Base-by-base conservation (phyloP, 2,797 vertebrate genomes). In the Coluber constrictor region DNA sequence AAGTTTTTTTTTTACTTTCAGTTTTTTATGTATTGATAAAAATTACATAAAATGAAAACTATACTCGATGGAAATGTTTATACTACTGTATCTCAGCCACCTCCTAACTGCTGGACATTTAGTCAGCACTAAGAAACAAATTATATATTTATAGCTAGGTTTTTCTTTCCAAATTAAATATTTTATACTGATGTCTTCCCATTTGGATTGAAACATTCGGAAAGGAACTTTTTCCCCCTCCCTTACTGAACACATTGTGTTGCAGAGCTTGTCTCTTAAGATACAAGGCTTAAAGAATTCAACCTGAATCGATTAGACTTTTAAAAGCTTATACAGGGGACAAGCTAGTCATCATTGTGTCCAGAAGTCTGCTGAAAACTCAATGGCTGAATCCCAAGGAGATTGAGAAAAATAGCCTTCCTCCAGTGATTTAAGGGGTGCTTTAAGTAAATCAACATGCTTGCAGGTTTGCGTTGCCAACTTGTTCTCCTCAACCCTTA, bases 301-400 rank as follows among this genome's bases (percentile, higher is more conserved):
- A 47, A 83, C 23, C 79, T 47, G 79, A 83, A 83, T 83, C 20
- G 23, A 83, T 47, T 47, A 25, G 20, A 83, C 79, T 23, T 83
- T 47, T 2, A 47, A 25, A 47, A 83, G 79, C 29, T 51, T 90
- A 32, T n/a, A 91, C 25, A 47, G 70, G 37, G 89, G 93, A 89
- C 87, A 94, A 95, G 95, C 95, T 95, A 93, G 95, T 94, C 93
- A 93, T 88, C 87, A 59, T 93, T 93, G 95, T 95, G 88, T 92
- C 91, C 95, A 96, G 94, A 56, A 57, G 7, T 20, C 87, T 92
- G 66, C 27, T 47, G 37, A 57, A 56, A 88, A 43, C 43, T 88
- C 56, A 3, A 10, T 32, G 37, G n/a, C 56, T 92, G 61, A 86
- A 90, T 90, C 59, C 15, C 59, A 86, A 63, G 47, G 70, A 90